Evolutionary conservation across 1,140 invertebrate species (phyloP), one percentile per base, ranked within the genome.

Genomic region (Hylaeus volcanicus): DNA sequence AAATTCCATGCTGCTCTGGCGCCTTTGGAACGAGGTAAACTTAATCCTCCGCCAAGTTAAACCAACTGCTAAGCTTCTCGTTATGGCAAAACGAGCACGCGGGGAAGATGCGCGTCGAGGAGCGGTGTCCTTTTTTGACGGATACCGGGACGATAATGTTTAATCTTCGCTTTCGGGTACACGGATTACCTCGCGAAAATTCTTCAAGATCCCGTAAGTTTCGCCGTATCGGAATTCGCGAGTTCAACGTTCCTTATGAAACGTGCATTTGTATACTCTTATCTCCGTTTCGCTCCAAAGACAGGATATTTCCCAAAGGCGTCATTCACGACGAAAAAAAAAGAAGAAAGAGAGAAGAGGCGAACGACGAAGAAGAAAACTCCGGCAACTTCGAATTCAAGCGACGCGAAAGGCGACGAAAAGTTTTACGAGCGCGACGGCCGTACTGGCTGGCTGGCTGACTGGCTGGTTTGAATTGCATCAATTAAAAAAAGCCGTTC

Each of bases 401-500:
- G 69, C 51, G 68, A 48, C 69, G 65, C 65, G 81, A 56, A 87
- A 87, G 82, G 78, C 79, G 80, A 73, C 80, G 85, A 86, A 88
- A 88, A 84, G 86, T 88, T 89, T 90, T 90, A 90, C 83, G 84
- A 85, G 82, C 82, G 73, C 61, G 77, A 58, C 86, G 88, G 86
- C 76, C 79, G 85, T 76, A 48, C 58, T 48, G 56, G 61, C 74
- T 53, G 66, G 64, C 79, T 39, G 56, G 61, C 80, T 45, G 64
- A 60, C 79, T 84, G 73, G 78, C 80, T 79, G 82, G 78, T 88
- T 87, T 88, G 83, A 89, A 86, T 89, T 83, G 86, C 86, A 87
- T 86, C 86, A 89, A 89, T 90, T 90, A 89, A 90, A 89, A 88
- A 85, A 89, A 83, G 76, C 76, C 84, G 87, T 88, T 84, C 78